These are phyloP conservation scores for Gouania willdenowi DNA, from an alignment of 2,797 vertebrate genomes.

Conservation along the genomic window DNA sequence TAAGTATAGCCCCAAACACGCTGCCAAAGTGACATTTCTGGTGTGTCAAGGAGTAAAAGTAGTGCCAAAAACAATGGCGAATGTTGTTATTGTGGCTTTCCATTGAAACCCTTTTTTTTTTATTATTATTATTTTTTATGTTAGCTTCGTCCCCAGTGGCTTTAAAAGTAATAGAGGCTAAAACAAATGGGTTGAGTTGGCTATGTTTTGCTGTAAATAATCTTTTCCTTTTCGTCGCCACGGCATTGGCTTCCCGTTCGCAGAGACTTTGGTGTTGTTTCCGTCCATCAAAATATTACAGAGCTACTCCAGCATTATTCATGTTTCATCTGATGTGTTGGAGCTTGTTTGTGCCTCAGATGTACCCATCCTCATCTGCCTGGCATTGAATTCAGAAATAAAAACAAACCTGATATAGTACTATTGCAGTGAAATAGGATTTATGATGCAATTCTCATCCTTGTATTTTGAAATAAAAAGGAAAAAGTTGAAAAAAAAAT, in stretches of 20 bases:
- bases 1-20: too few relatives aligned
- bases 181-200: constrained; percentile 26
- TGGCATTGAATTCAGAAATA: constrained; percentile 33
- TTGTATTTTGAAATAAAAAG: constrained; percentile 1
- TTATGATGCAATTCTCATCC: constrained; percentile 14
- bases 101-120: too few relatives aligned
- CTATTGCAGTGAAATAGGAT: neutral
- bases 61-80: too few relatives aligned
- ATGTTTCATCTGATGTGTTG: constrained; percentile 33
- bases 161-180: too few relatives aligned
- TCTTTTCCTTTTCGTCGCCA: constrained; percentile 21
- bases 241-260: constrained; percentile 6
- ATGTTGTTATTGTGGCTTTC: too few relatives aligned
- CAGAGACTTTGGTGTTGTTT: constrained; percentile 20
- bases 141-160: too few relatives aligned
- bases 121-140: too few relatives aligned
- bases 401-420: constrained; percentile 17
- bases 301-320: constrained; percentile 14
- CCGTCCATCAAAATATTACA: constrained; percentile 26
- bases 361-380: constrained; percentile 8
- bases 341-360: constrained; percentile 19
- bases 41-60: too few relatives aligned
- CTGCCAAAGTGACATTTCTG: too few relatives aligned
- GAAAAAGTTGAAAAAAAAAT: too few relatives aligned
- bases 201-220: constrained; percentile 53